Evolutionary conservation across 2,797 vertebrate genomes (phyloP).

Genomic region (Sebastolobus altivelis): DNA sequence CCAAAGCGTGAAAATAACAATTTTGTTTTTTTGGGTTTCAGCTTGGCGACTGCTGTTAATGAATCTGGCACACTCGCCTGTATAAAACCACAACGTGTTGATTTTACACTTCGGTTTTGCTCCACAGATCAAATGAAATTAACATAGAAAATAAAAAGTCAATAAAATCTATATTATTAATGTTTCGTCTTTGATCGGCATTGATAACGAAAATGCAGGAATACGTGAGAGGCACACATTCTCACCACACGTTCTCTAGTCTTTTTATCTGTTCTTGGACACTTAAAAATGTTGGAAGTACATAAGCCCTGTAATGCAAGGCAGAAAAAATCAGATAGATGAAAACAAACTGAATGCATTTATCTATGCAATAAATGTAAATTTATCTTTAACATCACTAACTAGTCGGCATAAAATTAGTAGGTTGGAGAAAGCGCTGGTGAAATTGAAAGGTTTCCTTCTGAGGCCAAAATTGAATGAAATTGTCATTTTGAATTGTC

Average conservation of each 20-base stretch:
- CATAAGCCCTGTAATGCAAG: neutral
- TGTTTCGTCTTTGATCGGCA: neutral
- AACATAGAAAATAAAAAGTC: neutral
- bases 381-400: neutral
- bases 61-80: neutral
- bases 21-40: neutral
- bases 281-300: too few relatives aligned
- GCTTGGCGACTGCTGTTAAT: neutral
- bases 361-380: neutral
- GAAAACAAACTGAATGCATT: neutral
- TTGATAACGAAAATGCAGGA: too few relatives aligned
- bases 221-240: too few relatives aligned
- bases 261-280: too few relatives aligned
- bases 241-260: too few relatives aligned
- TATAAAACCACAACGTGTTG: neutral
- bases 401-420: neutral
- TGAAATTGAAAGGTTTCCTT: neutral
- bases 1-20: neutral
- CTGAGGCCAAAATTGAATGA: neutral
- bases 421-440: neutral
- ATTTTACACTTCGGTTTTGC: neutral
- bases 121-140: neutral
- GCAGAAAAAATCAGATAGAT: neutral
- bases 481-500: slow-evolving; percentile 8
- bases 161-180: neutral